Evolutionary conservation across 2,113 vertebrate genomes (phyloP), one percentile per base, ranked within the genome.

Genomic region (Heloderma charlesbogerti): DNA sequence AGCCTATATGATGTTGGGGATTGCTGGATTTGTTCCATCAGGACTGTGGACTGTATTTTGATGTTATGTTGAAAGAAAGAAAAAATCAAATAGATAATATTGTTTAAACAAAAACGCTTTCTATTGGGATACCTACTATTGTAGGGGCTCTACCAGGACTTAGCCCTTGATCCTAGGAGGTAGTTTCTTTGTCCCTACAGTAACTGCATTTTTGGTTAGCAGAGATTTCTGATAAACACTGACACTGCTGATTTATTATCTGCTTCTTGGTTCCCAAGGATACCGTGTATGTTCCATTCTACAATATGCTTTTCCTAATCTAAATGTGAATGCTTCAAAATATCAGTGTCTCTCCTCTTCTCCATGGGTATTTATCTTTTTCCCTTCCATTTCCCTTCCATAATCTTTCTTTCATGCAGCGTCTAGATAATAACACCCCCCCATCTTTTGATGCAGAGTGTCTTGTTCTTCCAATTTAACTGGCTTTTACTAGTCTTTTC

Each of bases 181-280:
- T 89, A 16, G 2, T 0, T 48, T 27, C 75, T 95, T 79, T 91
- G 6, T 77, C 9, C 29, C 15, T 51, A 2, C 54, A 79, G 71
- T 77, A 94, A 88, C 87, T 89, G 88, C 88, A 57, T 79, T 91
- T 94, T 95, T 92, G 92, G 89, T 94, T 82, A 89, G 22, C 91
- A 75, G 93, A 89, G 90, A 84, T 84, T 93, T 40, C 93, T 95
- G 95, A 92, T 91, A 91, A 93, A 83, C 0, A 88, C 72, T 97
- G 95, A 94, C 94, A 93, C 93, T 92, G 89, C 93, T 94, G 94
- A 95, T 95, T 94, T 94, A 94, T 96, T 85, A 94, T 90, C 95
- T 93, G 86, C 83, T 86, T 74, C 93, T 93, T 82, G 0, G 96
- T 96, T 97, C 96, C 96, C 96, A 95, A 96, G 96, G 96, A 96